Percentiles rank a stretch among this genome's conserved stretches.
phyloP scores from a whole-genome alignment of 2,888 invertebrate species.

The Chalcosyrphus nemorum region DNA sequence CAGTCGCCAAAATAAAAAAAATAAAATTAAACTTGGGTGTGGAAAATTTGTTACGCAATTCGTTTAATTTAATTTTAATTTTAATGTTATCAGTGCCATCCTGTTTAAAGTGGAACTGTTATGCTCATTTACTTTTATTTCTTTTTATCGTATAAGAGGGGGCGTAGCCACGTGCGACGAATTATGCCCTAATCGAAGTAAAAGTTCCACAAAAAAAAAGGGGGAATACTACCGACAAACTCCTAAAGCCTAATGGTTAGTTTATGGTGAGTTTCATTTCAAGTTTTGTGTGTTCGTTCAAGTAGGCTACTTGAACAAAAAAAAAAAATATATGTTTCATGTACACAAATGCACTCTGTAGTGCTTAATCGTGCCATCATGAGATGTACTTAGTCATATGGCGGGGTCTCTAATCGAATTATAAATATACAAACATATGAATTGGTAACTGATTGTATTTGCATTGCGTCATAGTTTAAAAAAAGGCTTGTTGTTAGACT shows the following conservation, averaged over 20 bases:
- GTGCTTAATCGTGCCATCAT: background rate
- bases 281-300: background rate
- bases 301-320: background rate
- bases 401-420: background rate
- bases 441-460: background rate
- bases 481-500: background rate
- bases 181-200: background rate
- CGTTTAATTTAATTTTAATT: background rate
- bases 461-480: background rate
- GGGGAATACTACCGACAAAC: background rate
- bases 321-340: background rate
- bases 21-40: background rate
- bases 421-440: background rate
- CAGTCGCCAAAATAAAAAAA: background rate
- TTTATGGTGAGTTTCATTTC: background rate
- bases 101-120: constrained; percentile 1
- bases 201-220: background rate
- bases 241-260: background rate
- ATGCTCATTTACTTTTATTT: background rate
- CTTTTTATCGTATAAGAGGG: constrained; percentile 1
- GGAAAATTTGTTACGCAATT: background rate
- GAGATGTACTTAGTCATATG: background rate
- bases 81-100: background rate
- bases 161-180: constrained; percentile 9
- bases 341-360: background rate